A percentile compares a stretch with the other conserved stretches of the same genome.
Evolutionary conservation across 2,888 invertebrate genomes (phyloP).

Genomic region (Copidosoma aretas): DNA sequence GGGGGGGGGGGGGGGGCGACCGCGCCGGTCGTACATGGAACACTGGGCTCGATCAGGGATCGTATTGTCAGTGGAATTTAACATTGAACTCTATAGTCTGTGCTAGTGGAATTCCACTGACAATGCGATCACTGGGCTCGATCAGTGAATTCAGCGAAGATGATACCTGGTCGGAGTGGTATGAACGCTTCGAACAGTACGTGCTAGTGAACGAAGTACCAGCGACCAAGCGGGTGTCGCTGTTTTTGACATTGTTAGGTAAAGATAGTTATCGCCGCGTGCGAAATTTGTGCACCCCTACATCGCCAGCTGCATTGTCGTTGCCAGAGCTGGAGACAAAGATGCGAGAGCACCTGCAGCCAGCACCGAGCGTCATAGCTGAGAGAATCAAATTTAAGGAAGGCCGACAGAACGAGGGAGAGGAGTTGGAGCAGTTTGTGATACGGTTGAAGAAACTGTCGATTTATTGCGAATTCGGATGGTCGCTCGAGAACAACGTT

Average conservation of each 20-base stretch:
- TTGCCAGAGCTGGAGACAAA: constrained; percentile 16
- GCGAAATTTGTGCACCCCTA: constrained; percentile 39
- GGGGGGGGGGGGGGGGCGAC: too few relatives aligned
- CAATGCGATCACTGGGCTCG: not conserved
- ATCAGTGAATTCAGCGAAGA: constrained; percentile 14
- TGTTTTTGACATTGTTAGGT: constrained; percentile 21
- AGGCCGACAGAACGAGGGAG: constrained; percentile 31
- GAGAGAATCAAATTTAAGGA: constrained; percentile 41
- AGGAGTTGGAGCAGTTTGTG: constrained; percentile 30
- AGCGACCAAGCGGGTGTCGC: not conserved
- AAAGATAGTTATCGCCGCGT: constrained; percentile 35
- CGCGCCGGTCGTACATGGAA: constrained; percentile 4
- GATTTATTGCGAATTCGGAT: not conserved
- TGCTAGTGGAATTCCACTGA: too few relatives aligned
- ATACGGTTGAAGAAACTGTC: constrained; percentile 13
- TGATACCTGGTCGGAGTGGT: constrained; percentile 28
- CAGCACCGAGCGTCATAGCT: constrained; percentile 35
- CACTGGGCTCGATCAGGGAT: constrained; percentile 7
- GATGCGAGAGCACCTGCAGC: constrained; percentile 40
- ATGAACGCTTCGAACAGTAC: constrained; percentile 31
- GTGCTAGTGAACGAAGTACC: constrained; percentile 25
- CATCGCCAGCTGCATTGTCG: too few relatives aligned
- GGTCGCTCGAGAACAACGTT: not conserved
- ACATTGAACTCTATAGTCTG: too few relatives aligned
- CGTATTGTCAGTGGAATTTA: too few relatives aligned